Evolutionary conservation across 2,888 invertebrate genomes (phyloP).

Genomic region (Gibbula magus): DNA sequence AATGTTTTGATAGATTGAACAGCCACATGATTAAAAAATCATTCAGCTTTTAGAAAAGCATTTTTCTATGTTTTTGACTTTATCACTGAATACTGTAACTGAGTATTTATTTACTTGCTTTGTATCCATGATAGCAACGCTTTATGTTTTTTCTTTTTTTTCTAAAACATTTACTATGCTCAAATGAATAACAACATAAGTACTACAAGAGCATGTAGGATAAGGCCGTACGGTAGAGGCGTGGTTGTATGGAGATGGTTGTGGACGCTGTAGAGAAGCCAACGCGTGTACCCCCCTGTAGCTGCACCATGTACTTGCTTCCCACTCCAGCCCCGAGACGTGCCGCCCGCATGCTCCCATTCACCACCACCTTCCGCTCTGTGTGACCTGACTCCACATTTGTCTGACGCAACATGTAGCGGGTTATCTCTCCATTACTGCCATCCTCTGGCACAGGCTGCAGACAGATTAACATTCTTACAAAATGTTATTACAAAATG

Average conservation of each 20-base stretch:
- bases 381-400: neutral
- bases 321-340: neutral
- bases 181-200: neutral
- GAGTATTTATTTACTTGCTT: too few species aligned
- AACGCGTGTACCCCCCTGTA: neutral
- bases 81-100: too few species aligned
- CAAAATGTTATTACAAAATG: neutral
- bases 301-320: neutral
- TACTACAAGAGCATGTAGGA: neutral
- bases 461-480: neutral
- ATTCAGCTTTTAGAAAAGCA: too few species aligned
- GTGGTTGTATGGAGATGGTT: neutral
- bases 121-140: too few species aligned
- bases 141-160: too few species aligned
- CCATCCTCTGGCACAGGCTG: constrained; percentile 12
- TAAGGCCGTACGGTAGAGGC: neutral
- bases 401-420: neutral
- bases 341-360: neutral
- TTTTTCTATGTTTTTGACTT: too few species aligned
- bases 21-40: too few species aligned
- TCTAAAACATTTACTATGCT: neutral
- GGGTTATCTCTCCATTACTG: constrained; percentile 16
- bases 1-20: too few species aligned
- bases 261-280: neutral
- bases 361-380: neutral